Percentiles rank a stretch among this genome's conserved stretches.
phyloP scores from a whole-genome alignment of 2,888 invertebrate species.

The Zygogramma bicolorata region DNA sequence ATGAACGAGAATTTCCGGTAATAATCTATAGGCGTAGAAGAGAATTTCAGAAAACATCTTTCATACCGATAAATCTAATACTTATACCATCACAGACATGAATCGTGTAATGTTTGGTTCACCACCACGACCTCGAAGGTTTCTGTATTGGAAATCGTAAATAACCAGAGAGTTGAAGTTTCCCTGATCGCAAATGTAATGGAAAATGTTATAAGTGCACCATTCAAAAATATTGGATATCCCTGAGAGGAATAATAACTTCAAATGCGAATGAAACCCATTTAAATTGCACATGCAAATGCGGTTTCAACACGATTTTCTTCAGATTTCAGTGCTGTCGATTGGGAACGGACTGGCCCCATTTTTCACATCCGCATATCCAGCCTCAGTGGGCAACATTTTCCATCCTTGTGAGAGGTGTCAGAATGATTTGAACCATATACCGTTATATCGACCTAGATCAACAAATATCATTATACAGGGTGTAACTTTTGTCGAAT shows the following conservation, averaged over 20 bases:
- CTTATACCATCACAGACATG: too few relatives aligned
- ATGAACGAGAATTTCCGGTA: too few relatives aligned
- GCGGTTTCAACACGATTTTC: conserved; percentile 15
- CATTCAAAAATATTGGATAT: conserved; percentile 9
- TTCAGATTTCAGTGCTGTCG: not conserved
- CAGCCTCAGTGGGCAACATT: too few relatives aligned
- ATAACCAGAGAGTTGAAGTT: not conserved
- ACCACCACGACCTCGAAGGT: not conserved
- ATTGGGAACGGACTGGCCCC: not conserved
- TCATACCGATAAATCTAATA: too few relatives aligned
- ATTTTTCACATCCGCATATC: not conserved
- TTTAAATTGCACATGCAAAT: conserved; percentile 27
- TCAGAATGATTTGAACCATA: too few relatives aligned
- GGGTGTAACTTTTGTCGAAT: too few relatives aligned
- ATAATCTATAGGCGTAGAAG: too few relatives aligned
- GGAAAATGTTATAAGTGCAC: conserved; percentile 11
- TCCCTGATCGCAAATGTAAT: conserved; percentile 11
- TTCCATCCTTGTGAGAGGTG: too few relatives aligned
- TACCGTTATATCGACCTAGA: too few relatives aligned
- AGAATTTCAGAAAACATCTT: too few relatives aligned
- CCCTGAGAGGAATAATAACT: not conserved
- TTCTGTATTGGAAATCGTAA: not conserved
- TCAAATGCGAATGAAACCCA: conserved; percentile 1
- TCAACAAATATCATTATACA: too few relatives aligned
- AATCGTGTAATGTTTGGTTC: too few relatives aligned